Evolutionary conservation across 1,140 invertebrate species (phyloP), one percentile per base, ranked within the genome.

Genomic region (Sarcophaga peregrina): DNA sequence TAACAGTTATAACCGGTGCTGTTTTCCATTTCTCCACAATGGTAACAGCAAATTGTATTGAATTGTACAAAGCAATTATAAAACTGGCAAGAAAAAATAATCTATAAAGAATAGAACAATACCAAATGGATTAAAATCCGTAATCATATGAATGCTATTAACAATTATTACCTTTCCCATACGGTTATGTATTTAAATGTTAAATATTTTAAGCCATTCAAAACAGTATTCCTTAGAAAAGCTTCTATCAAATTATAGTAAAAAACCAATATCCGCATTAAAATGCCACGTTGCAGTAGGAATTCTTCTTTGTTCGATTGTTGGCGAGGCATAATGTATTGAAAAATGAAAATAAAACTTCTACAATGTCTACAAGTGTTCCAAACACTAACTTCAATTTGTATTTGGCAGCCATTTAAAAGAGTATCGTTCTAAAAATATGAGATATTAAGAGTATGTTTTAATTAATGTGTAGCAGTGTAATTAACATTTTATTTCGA

Each of bases 161-260:
- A 4, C 15, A 47, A 76, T n/a, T 47, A 46, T 75, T 82, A 84
- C 83, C 94, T 93, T 92, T 95, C 95, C 80, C 91, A 89, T 82
- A 92, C 90, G 8, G 93, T 92, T 3, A 95, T 86, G 62, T 91
- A 92, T 37, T 91, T 91, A 86, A 95, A 94, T 1, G 94, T 94
- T 37, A 95, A 92, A 85, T 95, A 96, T 85, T 93, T 92, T 9
- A 95, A 90, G 3, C 95, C 95, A 85, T 96, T 95, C 46, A 96
- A 90, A 3, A 93, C 93, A 52, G 92, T 93, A 10, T 92, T 93
- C 6, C 91, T 85, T 48, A 93, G 92, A 85, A 94, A 95, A 46
- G 93, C 3, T 25, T 45, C 46, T 11, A 81, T 9, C 10, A 81
- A 46, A 11, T 58, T 45, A 7, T 15, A 25, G 46, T 72, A 81